Evolutionary conservation across 1,140 invertebrate genomes (phyloP).

Genomic region (Saccostrea glomerata): DNA sequence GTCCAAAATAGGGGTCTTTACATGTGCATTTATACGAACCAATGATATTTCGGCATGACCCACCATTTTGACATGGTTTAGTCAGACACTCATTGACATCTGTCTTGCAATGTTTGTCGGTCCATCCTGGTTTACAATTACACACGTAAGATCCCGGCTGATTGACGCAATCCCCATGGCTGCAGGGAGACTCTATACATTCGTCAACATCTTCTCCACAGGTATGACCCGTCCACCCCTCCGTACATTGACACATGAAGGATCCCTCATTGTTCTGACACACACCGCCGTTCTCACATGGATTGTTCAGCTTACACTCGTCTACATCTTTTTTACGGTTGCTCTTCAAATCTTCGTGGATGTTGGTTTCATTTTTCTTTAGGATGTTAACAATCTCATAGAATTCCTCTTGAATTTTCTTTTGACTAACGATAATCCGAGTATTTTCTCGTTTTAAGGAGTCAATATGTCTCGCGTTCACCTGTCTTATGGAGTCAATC

Average conservation of each 20-base stretch:
- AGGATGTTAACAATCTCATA: too few relatives aligned
- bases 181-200: slow-evolving; percentile 84
- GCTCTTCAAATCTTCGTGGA: too few relatives aligned
- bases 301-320: slow-evolving; percentile 55
- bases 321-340: slow-evolving; percentile 49
- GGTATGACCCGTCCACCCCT: slow-evolving; percentile 56
- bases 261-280: slow-evolving; percentile 59
- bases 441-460: too few relatives aligned
- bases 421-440: too few relatives aligned
- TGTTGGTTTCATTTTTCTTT: too few relatives aligned
- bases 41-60: slow-evolving; percentile 91
- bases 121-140: slow-evolving; percentile 71
- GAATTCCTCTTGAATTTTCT: too few relatives aligned
- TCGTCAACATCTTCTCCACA: slow-evolving; percentile 57
- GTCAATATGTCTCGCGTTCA: too few relatives aligned
- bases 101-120: background rate
- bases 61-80: slow-evolving; percentile 94
- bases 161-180: slow-evolving; percentile 90
- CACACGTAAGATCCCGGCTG: slow-evolving; percentile 92
- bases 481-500: too few relatives aligned
- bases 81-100: slow-evolving; percentile 48
- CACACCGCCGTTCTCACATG: slow-evolving; percentile 59
- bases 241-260: slow-evolving; percentile 57
- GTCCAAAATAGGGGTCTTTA: slow-evolving; percentile 88
- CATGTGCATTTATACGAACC: slow-evolving; percentile 81